Percentiles rank a stretch among this genome's conserved stretches.
phyloP scores from a whole-genome alignment of 2,797 vertebrate genomes.

The Myotis planiceps region DNA sequence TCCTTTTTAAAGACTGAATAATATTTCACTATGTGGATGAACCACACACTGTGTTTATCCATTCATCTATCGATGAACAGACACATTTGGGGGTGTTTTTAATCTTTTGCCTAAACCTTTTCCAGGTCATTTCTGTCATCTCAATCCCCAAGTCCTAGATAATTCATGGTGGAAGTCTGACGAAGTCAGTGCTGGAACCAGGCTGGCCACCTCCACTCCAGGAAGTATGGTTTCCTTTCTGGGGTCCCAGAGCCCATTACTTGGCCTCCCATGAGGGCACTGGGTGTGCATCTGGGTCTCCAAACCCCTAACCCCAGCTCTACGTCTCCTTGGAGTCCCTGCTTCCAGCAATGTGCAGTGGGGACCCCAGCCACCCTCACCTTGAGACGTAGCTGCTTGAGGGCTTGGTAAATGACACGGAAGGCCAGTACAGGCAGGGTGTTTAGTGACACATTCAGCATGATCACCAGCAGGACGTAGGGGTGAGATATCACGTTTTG shows the following conservation, averaged over 20 bases:
- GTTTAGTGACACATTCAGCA: slow-evolving; percentile 89
- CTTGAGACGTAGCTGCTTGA: slow-evolving; percentile 3
- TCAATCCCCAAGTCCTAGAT: too few species aligned
- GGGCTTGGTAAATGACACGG: slow-evolving; percentile 78
- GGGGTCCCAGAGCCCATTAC: neutral
- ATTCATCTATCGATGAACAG: accelerated
- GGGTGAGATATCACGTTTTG: slow-evolving; percentile 87
- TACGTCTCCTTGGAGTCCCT: neutral
- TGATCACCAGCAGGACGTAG: slow-evolving; percentile 88
- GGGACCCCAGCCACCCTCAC: neutral
- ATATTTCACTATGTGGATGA: neutral
- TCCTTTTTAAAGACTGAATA: neutral
- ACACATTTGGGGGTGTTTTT: neutral
- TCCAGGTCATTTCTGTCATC: neutral
- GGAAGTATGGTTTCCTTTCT: neutral
- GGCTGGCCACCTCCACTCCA: neutral
- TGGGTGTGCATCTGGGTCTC: neutral
- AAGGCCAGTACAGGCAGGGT: slow-evolving; percentile 88
- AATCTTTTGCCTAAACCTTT: neutral
- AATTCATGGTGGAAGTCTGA: too few species aligned
- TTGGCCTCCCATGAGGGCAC: too few species aligned
- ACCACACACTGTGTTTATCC: too few species aligned
- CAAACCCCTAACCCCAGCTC: neutral
- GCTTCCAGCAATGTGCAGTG: accelerated
- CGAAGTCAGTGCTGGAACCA: accelerated